Conservation (phyloP, 2,888 invertebrate species). For the Trissonchulus sp. region DNA sequence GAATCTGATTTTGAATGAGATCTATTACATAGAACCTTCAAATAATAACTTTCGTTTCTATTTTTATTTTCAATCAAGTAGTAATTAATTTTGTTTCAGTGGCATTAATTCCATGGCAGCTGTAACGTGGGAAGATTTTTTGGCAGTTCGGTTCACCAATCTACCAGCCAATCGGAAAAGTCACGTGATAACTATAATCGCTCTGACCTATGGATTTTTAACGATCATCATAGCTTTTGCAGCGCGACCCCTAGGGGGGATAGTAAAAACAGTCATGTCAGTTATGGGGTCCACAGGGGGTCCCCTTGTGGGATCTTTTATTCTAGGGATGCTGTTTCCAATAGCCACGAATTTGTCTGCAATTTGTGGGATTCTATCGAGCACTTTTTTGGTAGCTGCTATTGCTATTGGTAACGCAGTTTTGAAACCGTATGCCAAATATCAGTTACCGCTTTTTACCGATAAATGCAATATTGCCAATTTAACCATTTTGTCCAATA, state of each 20-base stretch:
- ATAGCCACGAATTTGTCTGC: slow-evolving; percentile 64
- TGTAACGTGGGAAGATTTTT: slow-evolving; percentile 40
- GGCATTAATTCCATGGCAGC: slow-evolving; percentile 41
- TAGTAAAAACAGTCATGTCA: slow-evolving; percentile 36
- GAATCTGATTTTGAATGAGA: no score
- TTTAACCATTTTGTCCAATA: no score
- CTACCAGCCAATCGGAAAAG: neutral
- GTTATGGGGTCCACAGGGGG: slow-evolving; percentile 82
- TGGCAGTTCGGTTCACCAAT: slow-evolving; percentile 31
- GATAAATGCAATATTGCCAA: no score
- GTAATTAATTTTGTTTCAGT: slow-evolving; percentile 20
- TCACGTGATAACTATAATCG: neutral
- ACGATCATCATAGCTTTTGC: slow-evolving; percentile 39
- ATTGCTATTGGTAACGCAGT: slow-evolving; percentile 35
- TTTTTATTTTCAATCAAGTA: no score
- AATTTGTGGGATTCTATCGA: slow-evolving; percentile 34
- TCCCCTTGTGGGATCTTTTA: slow-evolving; percentile 75
- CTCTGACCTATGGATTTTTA: slow-evolving; percentile 31
- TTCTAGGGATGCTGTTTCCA: slow-evolving; percentile 79
- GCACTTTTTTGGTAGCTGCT: slow-evolving; percentile 31
- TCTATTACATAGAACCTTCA: no score
- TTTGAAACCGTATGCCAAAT: slow-evolving; percentile 36
- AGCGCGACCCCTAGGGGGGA: slow-evolving; percentile 38
- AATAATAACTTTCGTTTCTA: no score
- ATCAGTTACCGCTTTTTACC: slow-evolving; percentile 33